Base-by-base conservation (phyloP, 2,888 invertebrate species). In the Stegana nigrithorax region DNA sequence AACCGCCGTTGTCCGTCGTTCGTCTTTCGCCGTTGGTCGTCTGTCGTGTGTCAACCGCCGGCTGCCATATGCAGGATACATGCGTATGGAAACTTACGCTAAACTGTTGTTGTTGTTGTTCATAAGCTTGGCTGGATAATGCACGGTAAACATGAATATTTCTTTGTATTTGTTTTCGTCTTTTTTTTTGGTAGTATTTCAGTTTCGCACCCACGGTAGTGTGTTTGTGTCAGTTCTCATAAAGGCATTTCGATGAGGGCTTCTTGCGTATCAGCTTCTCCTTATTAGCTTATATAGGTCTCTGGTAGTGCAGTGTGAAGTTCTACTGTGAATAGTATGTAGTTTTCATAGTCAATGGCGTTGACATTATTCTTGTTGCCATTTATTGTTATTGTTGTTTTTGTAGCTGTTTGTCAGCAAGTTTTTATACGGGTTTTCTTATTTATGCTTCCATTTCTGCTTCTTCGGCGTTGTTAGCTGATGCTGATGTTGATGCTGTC, bases 371-470 rank as follows among this genome's bases (percentile, higher is more conserved):
- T 39, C 39, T 14, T 39, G 14, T 39, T 21, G 36, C 32, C 29
- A 19, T 26, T 39, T 8, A 36, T 55, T 55, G 63, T 62, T 62
- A 60, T 71, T 70, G 71, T 72, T 72, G 73, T 55, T 55, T 61
- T 62, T 62, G 59, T 71, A 68, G 71, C 73, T 72, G 73, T 78
- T 75, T 79, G 75, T 75, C 75, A 72, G 65, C 70, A 66, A 75
- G 67, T 75, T 77, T n/a, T 75, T 72, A 79, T 75, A 75, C 67
- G 67, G 73, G 60, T 67, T 60, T 62, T 44, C 56, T 56, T 63
- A n/a, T 26, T 56, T 63, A 12, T 26, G 10, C 27, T 58, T 23
- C 44, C 8, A 2, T 5, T 29, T 2, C 29, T 51, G 39, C 21
- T 39, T 26, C 39, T 61, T 59, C 50, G 58, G 53, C 63, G 64